Evolutionary conservation across 2,797 vertebrate species (phyloP), one percentile per base, ranked within the genome.

Genomic region (Nyctibius grandis): DNA sequence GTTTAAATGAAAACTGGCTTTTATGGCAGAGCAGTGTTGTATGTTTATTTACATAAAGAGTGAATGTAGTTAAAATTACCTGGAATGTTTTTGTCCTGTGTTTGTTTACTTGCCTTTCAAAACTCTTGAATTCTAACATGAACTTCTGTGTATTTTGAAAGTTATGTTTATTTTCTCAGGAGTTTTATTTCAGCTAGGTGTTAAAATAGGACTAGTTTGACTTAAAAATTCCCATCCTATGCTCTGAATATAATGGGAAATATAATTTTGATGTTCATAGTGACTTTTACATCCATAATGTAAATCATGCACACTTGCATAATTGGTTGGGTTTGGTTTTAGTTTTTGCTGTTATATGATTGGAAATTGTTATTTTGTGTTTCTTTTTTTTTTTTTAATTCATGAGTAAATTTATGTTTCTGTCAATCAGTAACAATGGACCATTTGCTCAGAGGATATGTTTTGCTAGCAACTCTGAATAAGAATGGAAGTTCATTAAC

Each of bases 401-500:
- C 2, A 15, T 18, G 14, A 26, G 8, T 68, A 72, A 26, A 56
- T 79, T 19, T 45, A 10, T 85, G 20, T 28, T 89, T 76, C 48
- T 61, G 28, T 73, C 76, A 70, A 5, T 79, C 45, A 63, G 14
- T 84, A 74, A 88, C 51, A 89, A 67, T 13, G 26, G 14, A 33
- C 12, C 22, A 45, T 96, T 93, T 94, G 34, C 64, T 76, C 73
- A 61, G 54, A 56, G 59, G 6, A 47, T 94, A 48, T 88, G 26
- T 64, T 89, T 67, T 61, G 34, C 84, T 83, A 59, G 21, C 48
- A 70, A 61, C 60, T 86, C 70, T 78, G 64, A 88, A 77, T 81
- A 79, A 91, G 85, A 96, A 70, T 92, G 79, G 34, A 88, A 86
- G 38, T 90, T 91, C 85, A 92, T 96, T 93, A 93, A 88, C 56